Conservation (phyloP, 2,797 vertebrate genomes). For the Poecilia wingei region DNA sequence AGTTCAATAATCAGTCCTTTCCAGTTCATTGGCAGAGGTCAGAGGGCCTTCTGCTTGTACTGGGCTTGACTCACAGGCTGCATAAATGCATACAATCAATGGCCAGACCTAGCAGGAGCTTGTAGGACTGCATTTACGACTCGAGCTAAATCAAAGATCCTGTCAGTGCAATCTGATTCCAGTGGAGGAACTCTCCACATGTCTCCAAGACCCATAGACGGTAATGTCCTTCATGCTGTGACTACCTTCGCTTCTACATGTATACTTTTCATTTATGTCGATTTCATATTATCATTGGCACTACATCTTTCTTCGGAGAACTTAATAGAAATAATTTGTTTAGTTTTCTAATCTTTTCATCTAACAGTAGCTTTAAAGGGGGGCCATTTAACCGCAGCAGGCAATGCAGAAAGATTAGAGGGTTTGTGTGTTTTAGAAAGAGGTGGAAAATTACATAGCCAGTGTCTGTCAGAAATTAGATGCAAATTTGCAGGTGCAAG, state of each 20-base stretch:
- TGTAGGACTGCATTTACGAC: constrained; percentile 63
- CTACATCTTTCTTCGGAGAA: constrained; percentile 33
- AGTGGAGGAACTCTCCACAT: constrained; percentile 34
- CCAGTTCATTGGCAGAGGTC: constrained; percentile 58
- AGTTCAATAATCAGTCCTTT: constrained; percentile 65
- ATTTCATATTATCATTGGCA: constrained; percentile 35
- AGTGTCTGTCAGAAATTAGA: constrained; percentile 13
- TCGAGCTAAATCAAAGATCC: constrained; percentile 71
- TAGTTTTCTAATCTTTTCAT: constrained; percentile 46
- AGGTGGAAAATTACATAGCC: background rate
- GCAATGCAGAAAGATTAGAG: constrained; percentile 15
- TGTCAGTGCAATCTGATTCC: constrained; percentile 58
- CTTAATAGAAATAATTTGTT: constrained; percentile 42
- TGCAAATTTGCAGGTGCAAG: constrained; percentile 19
- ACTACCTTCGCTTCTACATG: background rate
- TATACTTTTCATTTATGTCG: constrained; percentile 24
- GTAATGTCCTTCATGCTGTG: constrained; percentile 42
- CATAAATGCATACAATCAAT: constrained; percentile 71
- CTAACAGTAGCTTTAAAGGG: constrained; percentile 40
- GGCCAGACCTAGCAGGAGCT: constrained; percentile 47
- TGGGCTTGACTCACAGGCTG: constrained; percentile 49
- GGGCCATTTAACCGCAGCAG: background rate
- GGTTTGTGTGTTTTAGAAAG: background rate
- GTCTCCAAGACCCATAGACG: constrained; percentile 45
- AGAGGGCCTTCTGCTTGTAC: constrained; percentile 56